A percentile compares a stretch with the other conserved stretches of the same genome.
Evolutionary conservation across 2,797 vertebrate species (phyloP).

Genomic region (Sebastes vulpes): DNA sequence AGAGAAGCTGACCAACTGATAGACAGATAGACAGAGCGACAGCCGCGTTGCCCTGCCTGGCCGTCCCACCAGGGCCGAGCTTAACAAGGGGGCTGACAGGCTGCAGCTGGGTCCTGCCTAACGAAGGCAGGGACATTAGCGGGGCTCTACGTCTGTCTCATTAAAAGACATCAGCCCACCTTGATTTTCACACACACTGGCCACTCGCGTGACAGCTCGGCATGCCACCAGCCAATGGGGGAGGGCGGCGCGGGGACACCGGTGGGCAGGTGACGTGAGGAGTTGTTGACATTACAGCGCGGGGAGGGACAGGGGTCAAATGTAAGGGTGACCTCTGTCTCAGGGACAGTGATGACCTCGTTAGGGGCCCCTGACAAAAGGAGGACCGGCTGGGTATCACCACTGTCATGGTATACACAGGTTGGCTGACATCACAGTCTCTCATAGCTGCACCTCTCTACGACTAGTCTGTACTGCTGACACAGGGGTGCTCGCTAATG

Average conservation of each 20-base stretch:
- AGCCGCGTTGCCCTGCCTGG: constrained; percentile 65
- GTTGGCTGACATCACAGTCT: constrained; percentile 77
- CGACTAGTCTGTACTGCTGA: constrained; percentile 69
- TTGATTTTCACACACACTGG: constrained; percentile 91
- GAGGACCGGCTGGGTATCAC: constrained; percentile 79
- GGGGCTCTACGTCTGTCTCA: constrained; percentile 98
- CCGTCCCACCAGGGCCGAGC: constrained; percentile 78
- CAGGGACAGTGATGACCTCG: constrained; percentile 86
- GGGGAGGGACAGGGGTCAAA: constrained; percentile 87
- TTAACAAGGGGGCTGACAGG: constrained; percentile 93
- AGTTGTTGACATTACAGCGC: constrained; percentile 83
- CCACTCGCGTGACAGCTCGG: constrained; percentile 94
- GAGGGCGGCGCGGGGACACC: constrained; percentile 78
- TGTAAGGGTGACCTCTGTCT: constrained; percentile 86
- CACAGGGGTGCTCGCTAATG: constrained; percentile 77
- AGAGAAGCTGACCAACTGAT: constrained; percentile 89
- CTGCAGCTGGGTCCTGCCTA: constrained; percentile 96
- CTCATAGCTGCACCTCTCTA: constrained; percentile 61
- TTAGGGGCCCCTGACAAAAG: constrained; percentile 86
- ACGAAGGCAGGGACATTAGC: constrained; percentile 96
- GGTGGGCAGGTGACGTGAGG: constrained; percentile 84
- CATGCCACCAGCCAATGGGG: constrained; percentile 86
- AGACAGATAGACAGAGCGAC: constrained; percentile 93
- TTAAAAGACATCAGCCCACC: constrained; percentile 99
- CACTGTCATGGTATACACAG: constrained; percentile 80